Base-by-base conservation (phyloP, 1,140 invertebrate genomes). In the Bradysia coprophila region DNA sequence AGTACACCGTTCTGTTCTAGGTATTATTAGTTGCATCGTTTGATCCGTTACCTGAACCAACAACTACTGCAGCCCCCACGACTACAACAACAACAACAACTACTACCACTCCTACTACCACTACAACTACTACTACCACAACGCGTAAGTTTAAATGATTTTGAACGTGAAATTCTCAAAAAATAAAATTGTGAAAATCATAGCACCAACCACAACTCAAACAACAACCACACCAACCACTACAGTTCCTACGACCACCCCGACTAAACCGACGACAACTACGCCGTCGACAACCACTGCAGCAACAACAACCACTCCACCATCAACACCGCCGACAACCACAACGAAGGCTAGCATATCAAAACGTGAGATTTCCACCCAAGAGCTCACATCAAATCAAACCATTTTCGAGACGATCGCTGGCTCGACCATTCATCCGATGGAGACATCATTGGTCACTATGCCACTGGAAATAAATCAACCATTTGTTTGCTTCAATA, bases 1-100 rank as follows among this genome's bases (percentile, higher is more conserved):
- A n/a, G n/a, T n/a, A n/a, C n/a, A n/a, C n/a, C n/a, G n/a, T n/a
- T n/a, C n/a, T n/a, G n/a, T n/a, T n/a, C n/a, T n/a, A n/a, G 59
- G 76, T 71, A 1, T 58, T 84, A 38, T 66, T 84, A 8, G 62
- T 80, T 13, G 77, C 72, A 6, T 75, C 76, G 8, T 75, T 72
- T 48, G 68, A 76, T 31, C 68, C 69, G 9, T 57, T 72, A 32
- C 71, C 72, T 18, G 71, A 74, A 28, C 61, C 75, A 13, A 69
- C 71, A 21, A 66, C 71, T 19, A 64, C 67, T 1, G 66, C 73
- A 0, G 67, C 70, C 2, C 70, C 71, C 0, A 71, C 75, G 0
- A 66, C 71, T 0, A 54, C 60, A 0, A 59, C 67, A 1, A 57
- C 52, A 1, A 57, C 74, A 0, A 65, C 68, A 10, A 64, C 67